phyloP scores from a whole-genome alignment of 2,113 vertebrate species.

The Sphaerodactylus townsendi region DNA sequence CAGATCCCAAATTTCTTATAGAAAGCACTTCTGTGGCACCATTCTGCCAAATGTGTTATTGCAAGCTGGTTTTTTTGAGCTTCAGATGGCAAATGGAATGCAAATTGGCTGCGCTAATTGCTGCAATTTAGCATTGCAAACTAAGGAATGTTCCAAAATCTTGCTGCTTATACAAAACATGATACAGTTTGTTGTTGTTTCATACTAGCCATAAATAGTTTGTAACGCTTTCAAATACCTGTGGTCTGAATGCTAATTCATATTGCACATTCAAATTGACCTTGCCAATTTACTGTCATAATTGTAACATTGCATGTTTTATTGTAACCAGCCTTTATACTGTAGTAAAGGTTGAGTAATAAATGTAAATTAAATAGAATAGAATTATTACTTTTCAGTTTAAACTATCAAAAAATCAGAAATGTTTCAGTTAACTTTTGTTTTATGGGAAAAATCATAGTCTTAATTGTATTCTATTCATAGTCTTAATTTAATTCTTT shows the following conservation, averaged over 20 bases:
- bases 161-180: slow-evolving; percentile 34
- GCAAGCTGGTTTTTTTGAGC: slow-evolving; percentile 2
- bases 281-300: background rate
- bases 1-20: slow-evolving; percentile 17
- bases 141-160: slow-evolving; percentile 25
- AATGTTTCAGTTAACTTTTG: background rate
- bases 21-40: slow-evolving; percentile 23
- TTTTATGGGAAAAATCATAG: no score
- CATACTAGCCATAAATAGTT: background rate
- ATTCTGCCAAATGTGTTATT: background rate
- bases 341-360: no score
- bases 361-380: no score
- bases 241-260: background rate
- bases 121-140: slow-evolving; percentile 38
- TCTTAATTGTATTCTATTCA: no score
- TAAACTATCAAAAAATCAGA: background rate
- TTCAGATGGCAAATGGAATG: slow-evolving; percentile 35
- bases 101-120: slow-evolving; percentile 13
- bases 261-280: background rate
- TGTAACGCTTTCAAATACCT: slow-evolving; percentile 10
- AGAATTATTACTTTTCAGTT: background rate
- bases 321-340: no score
- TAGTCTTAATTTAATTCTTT: background rate
- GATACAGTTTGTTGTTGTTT: slow-evolving; percentile 8
- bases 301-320: no score